Base-by-base conservation (phyloP, 2,797 vertebrate species). In the Ctenochaetus hawaiiensis region DNA sequence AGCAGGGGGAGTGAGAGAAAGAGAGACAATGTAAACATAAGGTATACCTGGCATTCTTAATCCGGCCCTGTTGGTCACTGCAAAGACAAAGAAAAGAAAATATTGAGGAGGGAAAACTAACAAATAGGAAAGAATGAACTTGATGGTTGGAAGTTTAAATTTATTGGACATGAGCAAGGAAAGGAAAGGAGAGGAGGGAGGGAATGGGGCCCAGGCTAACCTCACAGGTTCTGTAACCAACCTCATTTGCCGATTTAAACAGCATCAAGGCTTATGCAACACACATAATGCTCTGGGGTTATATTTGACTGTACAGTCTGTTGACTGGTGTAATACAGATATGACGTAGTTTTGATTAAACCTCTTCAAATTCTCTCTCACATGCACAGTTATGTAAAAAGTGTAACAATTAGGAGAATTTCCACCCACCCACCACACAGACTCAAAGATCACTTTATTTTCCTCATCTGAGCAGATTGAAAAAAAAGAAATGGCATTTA, bases 31-130 rank as follows among this genome's bases (percentile, higher is more conserved):
- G 41, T 12, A 41, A 41, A 41, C 39, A 17, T 14, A 4, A 39
- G 59, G 26, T 67, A 23, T 96, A 99, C 98, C 97, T 98, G 92
- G 98, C 97, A 89, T 99, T 98, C 95, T 99, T 99, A 80, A 98
- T 97, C 90, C 97, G 95, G 85, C 98, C 98, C 83, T 97, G 98
- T 75, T 97, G 97, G 85, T 99, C 98, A 84, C 94, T 94, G 81
- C 88, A 90, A 87, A 81, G 67, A 86, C 57, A 90, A 85, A 85
- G 2, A 81, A 9, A 9, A 83, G 93, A 95, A 34, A 23, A 65
- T n/a, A 69, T 80, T 64, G 75, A 14, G 57, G 39, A 44, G 49
- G 43, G 39, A 22, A 49, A 44, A 10, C 0, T 39, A 57, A 12
- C 53, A 41, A 14, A 44, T 23, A 6, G 20, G 14, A n/a, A 56